Percentiles rank a stretch among this genome's conserved stretches.
Evolutionary conservation across 2,113 vertebrate genomes (phyloP).

Genomic region (Chlamydotis undulata): DNA sequence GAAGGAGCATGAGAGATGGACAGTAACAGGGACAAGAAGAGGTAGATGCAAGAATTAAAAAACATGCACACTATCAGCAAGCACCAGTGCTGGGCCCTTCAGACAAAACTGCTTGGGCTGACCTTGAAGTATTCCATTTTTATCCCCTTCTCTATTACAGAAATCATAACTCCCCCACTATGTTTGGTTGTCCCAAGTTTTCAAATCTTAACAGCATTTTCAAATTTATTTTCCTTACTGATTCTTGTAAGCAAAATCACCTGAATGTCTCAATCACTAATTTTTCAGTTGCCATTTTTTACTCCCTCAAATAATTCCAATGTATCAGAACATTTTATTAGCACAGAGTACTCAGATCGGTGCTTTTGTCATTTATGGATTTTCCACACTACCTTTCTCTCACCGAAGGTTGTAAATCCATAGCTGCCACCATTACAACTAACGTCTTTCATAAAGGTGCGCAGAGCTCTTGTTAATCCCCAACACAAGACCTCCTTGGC

Average conservation of each 20-base stretch:
- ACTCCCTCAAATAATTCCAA: background rate
- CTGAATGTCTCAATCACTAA: background rate
- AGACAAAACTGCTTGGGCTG: background rate
- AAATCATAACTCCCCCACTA: background rate
- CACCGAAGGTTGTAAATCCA: background rate
- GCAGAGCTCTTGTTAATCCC: background rate
- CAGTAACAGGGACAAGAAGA: background rate
- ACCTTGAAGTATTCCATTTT: background rate
- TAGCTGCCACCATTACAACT: background rate
- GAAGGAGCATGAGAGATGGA: background rate
- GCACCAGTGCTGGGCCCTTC: background rate
- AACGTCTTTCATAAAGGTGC: background rate
- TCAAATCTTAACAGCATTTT: background rate
- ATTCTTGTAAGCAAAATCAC: background rate
- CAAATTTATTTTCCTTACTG: background rate
- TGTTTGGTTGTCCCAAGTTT: background rate
- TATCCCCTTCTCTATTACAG: background rate
- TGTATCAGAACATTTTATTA: background rate
- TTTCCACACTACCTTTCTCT: background rate
- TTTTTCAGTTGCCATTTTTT: background rate
- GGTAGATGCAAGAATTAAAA: background rate
- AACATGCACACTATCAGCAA: background rate
- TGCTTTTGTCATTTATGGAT: background rate
- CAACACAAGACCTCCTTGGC: background rate
- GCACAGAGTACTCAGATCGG: background rate